Conservation (phyloP, 2,113 vertebrate genomes). For the Ammospiza nelsoni region DNA sequence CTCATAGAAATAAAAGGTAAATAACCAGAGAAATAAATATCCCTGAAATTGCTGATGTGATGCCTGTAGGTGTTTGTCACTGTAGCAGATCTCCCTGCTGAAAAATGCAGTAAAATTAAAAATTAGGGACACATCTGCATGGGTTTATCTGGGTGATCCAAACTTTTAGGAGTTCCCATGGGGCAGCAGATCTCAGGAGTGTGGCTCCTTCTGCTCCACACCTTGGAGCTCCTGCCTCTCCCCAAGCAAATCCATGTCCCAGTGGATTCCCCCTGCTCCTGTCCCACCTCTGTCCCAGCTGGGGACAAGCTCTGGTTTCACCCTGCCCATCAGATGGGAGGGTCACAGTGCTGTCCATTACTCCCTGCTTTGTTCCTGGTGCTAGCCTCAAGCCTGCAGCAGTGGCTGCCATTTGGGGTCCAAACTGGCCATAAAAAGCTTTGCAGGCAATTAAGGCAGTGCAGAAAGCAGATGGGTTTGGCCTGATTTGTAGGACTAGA, state of each 20-base stretch:
- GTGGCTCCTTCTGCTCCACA: background rate
- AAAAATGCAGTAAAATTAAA: background rate
- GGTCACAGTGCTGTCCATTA: background rate
- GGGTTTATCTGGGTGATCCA: background rate
- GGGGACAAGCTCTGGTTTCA: background rate
- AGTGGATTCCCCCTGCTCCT: background rate
- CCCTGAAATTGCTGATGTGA: background rate
- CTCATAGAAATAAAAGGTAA: background rate
- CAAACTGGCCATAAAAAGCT: constrained; percentile 32
- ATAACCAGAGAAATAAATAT: background rate
- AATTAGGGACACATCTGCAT: background rate
- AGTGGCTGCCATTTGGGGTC: constrained; percentile 39
- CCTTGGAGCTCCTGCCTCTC: background rate
- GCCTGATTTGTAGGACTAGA: background rate
- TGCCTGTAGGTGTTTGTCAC: background rate
- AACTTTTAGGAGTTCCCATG: background rate
- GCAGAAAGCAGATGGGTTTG: background rate
- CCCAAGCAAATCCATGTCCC: background rate
- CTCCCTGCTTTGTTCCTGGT: background rate
- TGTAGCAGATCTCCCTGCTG: background rate
- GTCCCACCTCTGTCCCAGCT: background rate
- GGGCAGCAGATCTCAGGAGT: background rate
- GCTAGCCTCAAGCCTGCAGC: constrained; percentile 7
- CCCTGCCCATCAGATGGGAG: background rate
- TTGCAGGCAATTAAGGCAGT: background rate